These are phyloP conservation scores for Notoglanidium macrostoma DNA, from an alignment of 2,797 vertebrate genomes.

Conservation along the genomic window DNA sequence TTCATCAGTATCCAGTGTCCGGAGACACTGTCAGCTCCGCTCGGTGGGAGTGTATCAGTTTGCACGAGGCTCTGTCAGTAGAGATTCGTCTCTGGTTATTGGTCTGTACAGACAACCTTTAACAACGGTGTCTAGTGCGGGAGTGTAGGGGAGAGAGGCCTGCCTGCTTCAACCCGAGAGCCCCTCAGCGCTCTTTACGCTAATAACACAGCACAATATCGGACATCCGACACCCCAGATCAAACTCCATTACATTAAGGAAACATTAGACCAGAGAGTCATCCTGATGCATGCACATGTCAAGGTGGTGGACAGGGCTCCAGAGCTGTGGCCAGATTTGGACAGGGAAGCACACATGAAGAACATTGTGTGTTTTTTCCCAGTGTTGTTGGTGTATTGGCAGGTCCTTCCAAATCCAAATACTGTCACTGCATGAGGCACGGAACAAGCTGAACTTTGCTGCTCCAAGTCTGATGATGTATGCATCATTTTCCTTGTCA, in stretches of 20 bases:
- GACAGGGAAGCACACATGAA: conserved; percentile 73
- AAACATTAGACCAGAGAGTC: conserved; percentile 85
- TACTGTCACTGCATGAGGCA: conserved; percentile 79
- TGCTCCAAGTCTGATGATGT: conserved; percentile 45
- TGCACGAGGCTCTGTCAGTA: conserved; percentile 55
- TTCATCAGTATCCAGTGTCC: conserved; percentile 57
- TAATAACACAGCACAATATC: conserved; percentile 90
- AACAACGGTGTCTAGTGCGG: conserved; percentile 57
- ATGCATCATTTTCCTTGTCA: conserved; percentile 39
- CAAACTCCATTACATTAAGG: conserved; percentile 95
- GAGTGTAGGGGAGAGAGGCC: conserved; percentile 62
- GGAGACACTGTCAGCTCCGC: conserved; percentile 58
- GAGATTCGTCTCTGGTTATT: conserved; percentile 69
- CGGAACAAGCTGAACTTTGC: conserved; percentile 78
- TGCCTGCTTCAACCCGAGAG: conserved; percentile 82
- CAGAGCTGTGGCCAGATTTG: conserved; percentile 35
- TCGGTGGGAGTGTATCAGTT: conserved; percentile 62
- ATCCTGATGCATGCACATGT: conserved; percentile 78
- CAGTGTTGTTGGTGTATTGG: conserved; percentile 84
- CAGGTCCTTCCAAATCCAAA: conserved; percentile 83
- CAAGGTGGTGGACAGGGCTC: conserved; percentile 68
- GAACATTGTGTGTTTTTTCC: conserved; percentile 86
- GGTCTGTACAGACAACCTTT: conserved; percentile 65
- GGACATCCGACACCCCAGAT: conserved; percentile 87
- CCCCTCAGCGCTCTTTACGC: conserved; percentile 88